These are phyloP conservation scores for Entomobrya multifasciata DNA, from an alignment of 2,888 invertebrate genomes.

Conservation along the genomic window DNA sequence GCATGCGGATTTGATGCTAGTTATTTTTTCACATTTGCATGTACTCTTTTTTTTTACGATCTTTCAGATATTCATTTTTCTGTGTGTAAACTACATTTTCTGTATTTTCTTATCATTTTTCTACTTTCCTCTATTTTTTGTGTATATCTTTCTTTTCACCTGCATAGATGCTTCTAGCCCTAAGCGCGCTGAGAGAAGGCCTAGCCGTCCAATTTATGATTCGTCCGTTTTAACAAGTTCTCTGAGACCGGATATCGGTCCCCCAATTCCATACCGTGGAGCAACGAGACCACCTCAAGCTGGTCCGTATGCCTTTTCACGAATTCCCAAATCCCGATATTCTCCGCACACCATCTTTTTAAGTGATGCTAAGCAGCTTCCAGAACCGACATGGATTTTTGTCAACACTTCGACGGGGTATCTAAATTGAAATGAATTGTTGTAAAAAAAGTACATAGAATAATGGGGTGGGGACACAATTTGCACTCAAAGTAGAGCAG, in stretches of 20 bases:
- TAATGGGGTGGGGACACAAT: too few species aligned
- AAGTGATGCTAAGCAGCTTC: constrained; percentile 83
- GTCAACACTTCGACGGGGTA: constrained; percentile 91
- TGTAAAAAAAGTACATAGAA: too few species aligned
- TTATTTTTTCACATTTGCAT: too few species aligned
- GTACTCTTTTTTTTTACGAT: too few species aligned
- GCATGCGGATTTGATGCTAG: too few species aligned
- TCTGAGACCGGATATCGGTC: constrained; percentile 81
- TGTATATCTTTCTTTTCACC: constrained; percentile 34
- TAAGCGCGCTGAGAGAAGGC: constrained; percentile 75
- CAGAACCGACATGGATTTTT: constrained; percentile 90
- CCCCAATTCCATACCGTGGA: constrained; percentile 81
- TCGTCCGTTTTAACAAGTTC: constrained; percentile 68
- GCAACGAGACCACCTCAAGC: constrained; percentile 88
- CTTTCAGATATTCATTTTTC: too few species aligned
- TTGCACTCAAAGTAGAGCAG: too few species aligned
- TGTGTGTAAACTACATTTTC: too few species aligned
- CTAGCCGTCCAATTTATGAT: constrained; percentile 76
- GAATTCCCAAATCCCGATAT: constrained; percentile 90
- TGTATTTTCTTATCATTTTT: not conserved
- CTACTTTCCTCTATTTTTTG: not conserved
- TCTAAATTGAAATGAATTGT: constrained; percentile 68
- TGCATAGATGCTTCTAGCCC: constrained; percentile 72
- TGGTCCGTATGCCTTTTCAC: constrained; percentile 94
- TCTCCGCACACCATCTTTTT: constrained; percentile 90